phyloP scores from a whole-genome alignment of 37 sponge, comb jelly and placozoan species.

The Petrosia ficiformis region DNA sequence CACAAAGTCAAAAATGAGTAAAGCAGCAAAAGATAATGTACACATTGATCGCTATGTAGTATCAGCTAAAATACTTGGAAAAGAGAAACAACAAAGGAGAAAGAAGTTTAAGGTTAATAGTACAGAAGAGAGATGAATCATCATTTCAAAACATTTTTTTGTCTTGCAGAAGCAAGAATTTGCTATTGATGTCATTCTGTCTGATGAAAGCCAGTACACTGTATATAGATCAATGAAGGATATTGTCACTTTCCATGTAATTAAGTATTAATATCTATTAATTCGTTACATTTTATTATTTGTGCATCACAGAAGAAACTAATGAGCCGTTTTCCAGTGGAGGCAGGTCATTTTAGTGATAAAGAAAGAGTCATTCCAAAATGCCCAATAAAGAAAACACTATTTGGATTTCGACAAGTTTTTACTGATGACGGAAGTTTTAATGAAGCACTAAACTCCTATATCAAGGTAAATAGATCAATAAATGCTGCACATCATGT shows the following conservation, averaged over 20 bases:
- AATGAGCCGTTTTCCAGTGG: constrained; percentile 35
- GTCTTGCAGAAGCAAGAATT: constrained; percentile 33
- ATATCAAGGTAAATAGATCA: constrained; percentile 41
- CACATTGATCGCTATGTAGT: constrained; percentile 30
- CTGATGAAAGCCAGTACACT: constrained; percentile 63
- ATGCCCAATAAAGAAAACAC: constrained; percentile 58
- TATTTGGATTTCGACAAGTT: constrained; percentile 36
- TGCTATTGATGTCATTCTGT: constrained; percentile 53
- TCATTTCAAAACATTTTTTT: not conserved
- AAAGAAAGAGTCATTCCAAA: constrained; percentile 48
- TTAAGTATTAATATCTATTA: not conserved
- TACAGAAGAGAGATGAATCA: no score
- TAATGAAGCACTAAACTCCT: constrained; percentile 38
- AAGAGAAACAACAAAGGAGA: constrained; percentile 5
- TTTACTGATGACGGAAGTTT: constrained; percentile 41
- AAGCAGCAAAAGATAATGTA: not conserved
- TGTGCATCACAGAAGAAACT: constrained; percentile 13
- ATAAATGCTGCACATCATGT: no score
- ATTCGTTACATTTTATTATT: not conserved
- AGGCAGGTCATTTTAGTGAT: constrained; percentile 56
- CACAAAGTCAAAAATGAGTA: no score
- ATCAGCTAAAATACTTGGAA: constrained; percentile 39
- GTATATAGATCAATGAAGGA: constrained; percentile 49
- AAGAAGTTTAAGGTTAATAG: constrained; percentile 26
- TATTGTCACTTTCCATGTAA: constrained; percentile 41